Percentiles rank a stretch among this genome's conserved stretches.
phyloP scores from a whole-genome alignment of 2,797 vertebrate species.

The Cossypha polioptera region DNA sequence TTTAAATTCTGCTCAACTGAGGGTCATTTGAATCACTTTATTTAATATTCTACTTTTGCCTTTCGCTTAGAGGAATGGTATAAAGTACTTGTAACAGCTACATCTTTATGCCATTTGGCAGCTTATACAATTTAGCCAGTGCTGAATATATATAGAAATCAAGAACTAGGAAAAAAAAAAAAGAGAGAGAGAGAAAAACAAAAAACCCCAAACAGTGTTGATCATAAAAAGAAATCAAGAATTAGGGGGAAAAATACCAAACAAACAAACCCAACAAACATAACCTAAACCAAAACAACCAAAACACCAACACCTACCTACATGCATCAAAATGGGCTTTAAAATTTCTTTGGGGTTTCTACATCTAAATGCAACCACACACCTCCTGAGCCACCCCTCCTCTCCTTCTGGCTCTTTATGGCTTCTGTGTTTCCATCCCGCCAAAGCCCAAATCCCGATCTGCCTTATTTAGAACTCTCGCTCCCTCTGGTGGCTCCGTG shows the following conservation, averaged over 20 bases:
- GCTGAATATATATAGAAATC: neutral
- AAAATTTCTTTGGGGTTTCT: neutral
- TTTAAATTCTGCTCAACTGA: neutral
- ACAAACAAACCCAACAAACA: neutral
- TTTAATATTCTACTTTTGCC: neutral
- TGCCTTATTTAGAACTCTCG: neutral
- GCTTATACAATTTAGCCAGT: neutral
- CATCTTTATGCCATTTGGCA: neutral
- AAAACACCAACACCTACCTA: neutral
- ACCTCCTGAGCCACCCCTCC: neutral
- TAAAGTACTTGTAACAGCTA: neutral
- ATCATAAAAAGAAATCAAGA: neutral
- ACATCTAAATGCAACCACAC: neutral
- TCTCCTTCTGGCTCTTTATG: neutral
- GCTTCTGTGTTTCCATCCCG: neutral
- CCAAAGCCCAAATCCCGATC: neutral
- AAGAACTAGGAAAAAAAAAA: accelerated
- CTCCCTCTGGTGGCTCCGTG: conserved; percentile 60
- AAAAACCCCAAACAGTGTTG: neutral
- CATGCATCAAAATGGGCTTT: neutral
- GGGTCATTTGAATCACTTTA: neutral
- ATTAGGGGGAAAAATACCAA: neutral
- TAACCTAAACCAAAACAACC: neutral
- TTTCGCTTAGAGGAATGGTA: neutral
- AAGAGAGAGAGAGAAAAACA: neutral